Evolutionary conservation across 2,113 vertebrate species (phyloP).

Genomic region (Ceyx cyanopectus): DNA sequence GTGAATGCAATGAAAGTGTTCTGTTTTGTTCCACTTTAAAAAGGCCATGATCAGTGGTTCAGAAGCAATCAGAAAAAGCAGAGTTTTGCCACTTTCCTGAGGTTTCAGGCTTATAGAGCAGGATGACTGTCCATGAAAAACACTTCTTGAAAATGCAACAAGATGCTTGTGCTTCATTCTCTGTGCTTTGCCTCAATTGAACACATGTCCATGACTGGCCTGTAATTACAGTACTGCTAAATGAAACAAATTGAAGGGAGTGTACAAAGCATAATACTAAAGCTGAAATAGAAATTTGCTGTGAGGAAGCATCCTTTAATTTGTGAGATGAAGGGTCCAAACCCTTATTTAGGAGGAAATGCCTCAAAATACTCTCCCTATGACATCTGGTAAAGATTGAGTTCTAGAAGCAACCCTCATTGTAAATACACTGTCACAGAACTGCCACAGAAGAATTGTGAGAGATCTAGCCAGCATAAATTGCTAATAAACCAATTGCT

Average conservation of each 20-base stretch:
- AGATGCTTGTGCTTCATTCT: neutral
- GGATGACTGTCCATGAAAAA: neutral
- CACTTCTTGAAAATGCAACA: neutral
- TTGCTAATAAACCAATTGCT: neutral
- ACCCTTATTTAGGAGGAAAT: neutral
- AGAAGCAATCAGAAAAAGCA: neutral
- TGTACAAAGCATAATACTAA: neutral
- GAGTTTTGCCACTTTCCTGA: neutral
- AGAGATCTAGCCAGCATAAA: neutral
- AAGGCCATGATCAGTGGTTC: neutral
- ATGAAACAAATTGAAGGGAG: constrained; percentile 12
- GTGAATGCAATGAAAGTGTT: neutral
- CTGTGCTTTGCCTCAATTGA: neutral
- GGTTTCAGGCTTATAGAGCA: neutral
- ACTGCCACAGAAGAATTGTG: neutral
- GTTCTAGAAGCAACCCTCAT: neutral
- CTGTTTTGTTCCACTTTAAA: neutral
- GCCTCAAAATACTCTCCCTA: neutral
- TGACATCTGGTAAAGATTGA: neutral
- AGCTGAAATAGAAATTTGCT: neutral
- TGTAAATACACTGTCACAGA: neutral
- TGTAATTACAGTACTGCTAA: neutral
- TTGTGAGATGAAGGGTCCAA: neutral
- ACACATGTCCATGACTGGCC: neutral
- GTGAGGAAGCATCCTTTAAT: neutral